Base-by-base conservation (phyloP, 2,888 invertebrate genomes). In the Microplitis manilae region DNA sequence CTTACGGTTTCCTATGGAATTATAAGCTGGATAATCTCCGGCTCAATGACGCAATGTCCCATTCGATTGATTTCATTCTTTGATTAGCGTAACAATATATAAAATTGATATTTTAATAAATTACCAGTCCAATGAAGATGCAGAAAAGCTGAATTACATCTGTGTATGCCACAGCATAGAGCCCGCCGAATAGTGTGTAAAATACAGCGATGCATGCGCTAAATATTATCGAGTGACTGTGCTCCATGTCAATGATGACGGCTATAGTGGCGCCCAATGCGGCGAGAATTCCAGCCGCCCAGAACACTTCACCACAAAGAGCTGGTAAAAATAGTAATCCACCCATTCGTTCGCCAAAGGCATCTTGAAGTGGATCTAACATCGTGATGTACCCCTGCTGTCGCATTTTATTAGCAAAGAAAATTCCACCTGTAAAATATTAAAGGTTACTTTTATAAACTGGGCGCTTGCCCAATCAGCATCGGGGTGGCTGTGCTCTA, bases 371-470 rank as follows among this genome's bases (percentile, higher is more conserved):
- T 2, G 99, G 99, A 91, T 99, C 99, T 91, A 99, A 90, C 99
- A 99, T 99, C 59, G 99, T 99, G 82, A 99, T 95, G 92, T 99
- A 99, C 81, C 98, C 98, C 91, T 98, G 97, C 89, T 96, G 94
- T 83, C 99, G 93, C 99, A 99, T 99, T 87, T 97, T 96, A 91
- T 97, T 97, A 83, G 99, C 99, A 91, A 99, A 99, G 92, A 99
- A 97, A 86, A 98, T 94, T 13, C 99, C 99, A 82, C 98, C 98
- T 96, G 89, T 40, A 30, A 68, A 41, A n/a, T 39, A 68, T 69
- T 40, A 41, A 41, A 69, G 40, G 62, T 17, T 15, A 6, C n/a
- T 50, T 30, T 17, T 65, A 64, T n/a, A 70, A 30, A 62, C 2
- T n/a, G 65, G 17, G 69, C 17, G n/a, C 13, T 38, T 15, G 13